These are phyloP conservation scores for Macrostomum cliftonense DNA, from an alignment of 2,888 invertebrate species.

Conservation along the genomic window DNA sequence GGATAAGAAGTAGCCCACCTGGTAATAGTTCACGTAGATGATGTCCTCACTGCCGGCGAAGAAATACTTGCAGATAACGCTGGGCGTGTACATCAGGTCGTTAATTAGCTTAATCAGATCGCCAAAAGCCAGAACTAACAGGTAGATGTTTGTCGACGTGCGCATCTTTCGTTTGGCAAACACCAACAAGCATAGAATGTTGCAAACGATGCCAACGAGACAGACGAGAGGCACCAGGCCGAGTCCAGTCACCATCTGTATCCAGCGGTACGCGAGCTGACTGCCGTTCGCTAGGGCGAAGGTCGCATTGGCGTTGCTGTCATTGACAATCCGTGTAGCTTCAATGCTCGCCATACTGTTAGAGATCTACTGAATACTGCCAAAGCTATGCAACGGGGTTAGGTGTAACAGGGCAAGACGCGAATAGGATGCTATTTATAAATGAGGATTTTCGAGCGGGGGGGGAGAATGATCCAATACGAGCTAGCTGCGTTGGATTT, in stretches of 20 bases:
- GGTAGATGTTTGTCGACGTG: conserved; percentile 5
- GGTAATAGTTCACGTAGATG: conserved; percentile 15
- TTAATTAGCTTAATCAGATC: conserved; percentile 5
- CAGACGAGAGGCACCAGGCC: conserved; percentile 1
- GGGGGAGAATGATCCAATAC: too few relatives aligned
- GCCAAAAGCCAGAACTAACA: conserved; percentile 4
- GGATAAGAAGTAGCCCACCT: conserved; percentile 28
- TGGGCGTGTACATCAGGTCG: conserved; percentile 10
- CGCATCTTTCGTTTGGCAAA: conserved; percentile 5
- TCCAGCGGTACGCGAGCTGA: too few relatives aligned
- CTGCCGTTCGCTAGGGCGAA: too few relatives aligned
- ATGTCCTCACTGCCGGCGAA: background rate
- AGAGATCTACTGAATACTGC: too few relatives aligned
- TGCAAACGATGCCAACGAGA: conserved; percentile 6
- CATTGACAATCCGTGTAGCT: too few relatives aligned
- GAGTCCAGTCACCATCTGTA: background rate
- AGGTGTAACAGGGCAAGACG: too few relatives aligned
- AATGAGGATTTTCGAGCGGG: too few relatives aligned
- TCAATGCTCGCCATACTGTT: too few relatives aligned
- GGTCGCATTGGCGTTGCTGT: too few relatives aligned
- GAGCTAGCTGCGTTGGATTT: too few relatives aligned
- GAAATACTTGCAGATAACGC: conserved; percentile 1
- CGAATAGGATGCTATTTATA: too few relatives aligned
- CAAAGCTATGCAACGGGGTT: too few relatives aligned
- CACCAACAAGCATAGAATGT: conserved; percentile 5